Percentiles rank a stretch among this genome's conserved stretches.
These are phyloP conservation scores for Sinocyclocheilus anshuiensis DNA, from an alignment of 2,113 vertebrate species.

Conservation along the genomic window DNA sequence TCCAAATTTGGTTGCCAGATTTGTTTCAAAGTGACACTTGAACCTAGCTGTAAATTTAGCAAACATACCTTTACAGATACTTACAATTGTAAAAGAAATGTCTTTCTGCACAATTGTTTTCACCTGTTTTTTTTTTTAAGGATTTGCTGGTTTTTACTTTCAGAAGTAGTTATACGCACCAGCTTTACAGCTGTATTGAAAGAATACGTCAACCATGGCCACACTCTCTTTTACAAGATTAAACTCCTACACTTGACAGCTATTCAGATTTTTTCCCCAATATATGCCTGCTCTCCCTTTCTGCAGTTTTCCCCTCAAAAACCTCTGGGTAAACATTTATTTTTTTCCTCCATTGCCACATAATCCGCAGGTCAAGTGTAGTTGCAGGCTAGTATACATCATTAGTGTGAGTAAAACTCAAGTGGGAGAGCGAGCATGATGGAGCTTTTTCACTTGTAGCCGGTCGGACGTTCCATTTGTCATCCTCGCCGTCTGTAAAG, in stretches of 20 bases:
- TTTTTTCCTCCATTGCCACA: slow-evolving; percentile 75
- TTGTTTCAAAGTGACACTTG: background rate
- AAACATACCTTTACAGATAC: background rate
- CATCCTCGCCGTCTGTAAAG: slow-evolving; percentile 70
- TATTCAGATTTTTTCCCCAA: slow-evolving; percentile 25
- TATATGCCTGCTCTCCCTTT: slow-evolving; percentile 17
- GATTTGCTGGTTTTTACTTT: background rate
- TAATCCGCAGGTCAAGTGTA: slow-evolving; percentile 92
- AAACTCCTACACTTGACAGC: slow-evolving; percentile 26
- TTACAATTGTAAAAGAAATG: background rate
- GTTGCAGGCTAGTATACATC: slow-evolving; percentile 94
- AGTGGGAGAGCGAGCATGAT: slow-evolving; percentile 83
- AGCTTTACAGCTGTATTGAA: background rate
- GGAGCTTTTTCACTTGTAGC: slow-evolving; percentile 83
- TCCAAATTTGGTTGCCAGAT: too few relatives aligned
- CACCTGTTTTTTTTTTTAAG: background rate
- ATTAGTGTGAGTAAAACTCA: slow-evolving; percentile 91
- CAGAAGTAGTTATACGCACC: background rate
- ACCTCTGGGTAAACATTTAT: slow-evolving; percentile 58
- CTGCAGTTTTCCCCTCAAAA: slow-evolving; percentile 37
- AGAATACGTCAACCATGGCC: background rate
- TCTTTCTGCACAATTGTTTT: background rate
- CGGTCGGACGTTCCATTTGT: slow-evolving; percentile 81
- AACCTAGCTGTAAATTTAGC: background rate
- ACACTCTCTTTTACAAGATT: slow-evolving; percentile 6